Evolutionary conservation across 1,140 invertebrate genomes (phyloP), one percentile per base, ranked within the genome.

Genomic region (Drosophila triauraria): DNA sequence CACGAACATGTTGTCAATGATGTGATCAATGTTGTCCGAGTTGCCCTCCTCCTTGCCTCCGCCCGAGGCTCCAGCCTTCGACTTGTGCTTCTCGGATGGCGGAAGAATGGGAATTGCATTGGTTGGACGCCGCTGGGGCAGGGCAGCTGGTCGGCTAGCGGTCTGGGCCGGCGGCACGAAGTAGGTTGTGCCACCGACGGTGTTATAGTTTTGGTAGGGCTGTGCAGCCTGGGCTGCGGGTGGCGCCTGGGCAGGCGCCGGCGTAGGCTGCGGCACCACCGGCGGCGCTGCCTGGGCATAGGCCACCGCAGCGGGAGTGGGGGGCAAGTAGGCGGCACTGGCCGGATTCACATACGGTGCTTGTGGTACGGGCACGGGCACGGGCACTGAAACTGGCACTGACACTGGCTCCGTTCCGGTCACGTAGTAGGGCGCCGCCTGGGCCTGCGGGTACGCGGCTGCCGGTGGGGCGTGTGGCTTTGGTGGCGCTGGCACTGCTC

Each of bases 1-100:
- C 4, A 95, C 94, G 69, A 95, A 95, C 94, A 95, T 95, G 62
- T 95, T 95, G 62, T 95, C 94, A 3, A 95, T 94, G 43, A 95
- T 95, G 67, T 94, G 93, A 74, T 95, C 94, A 46, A 95, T 95
- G 67, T 95, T 95, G 54, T 95, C 94, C 1, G 88, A 86, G 32
- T 83, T 90, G 40, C 84, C 84, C 17, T 78, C 75, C 47, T 80
- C 65, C 50, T 87, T 58, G 78, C 23, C 17, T n/a, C 51, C 44
- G 61, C 60, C 69, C 2, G 23, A 1, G 59, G 59, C 65, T 20
- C 59, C 42, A 27, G 32, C 43, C 47, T 58, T 20, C 13, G 12
- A 4, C 80, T 93, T 92, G 40, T 91, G 88, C 53, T 92, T 92
- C 56, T 93, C 92, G 7, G 93, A 93, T 46, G 93, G 93, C 27